phyloP scores from a whole-genome alignment of 2,888 invertebrate species.

The Ectobius pallidus region DNA sequence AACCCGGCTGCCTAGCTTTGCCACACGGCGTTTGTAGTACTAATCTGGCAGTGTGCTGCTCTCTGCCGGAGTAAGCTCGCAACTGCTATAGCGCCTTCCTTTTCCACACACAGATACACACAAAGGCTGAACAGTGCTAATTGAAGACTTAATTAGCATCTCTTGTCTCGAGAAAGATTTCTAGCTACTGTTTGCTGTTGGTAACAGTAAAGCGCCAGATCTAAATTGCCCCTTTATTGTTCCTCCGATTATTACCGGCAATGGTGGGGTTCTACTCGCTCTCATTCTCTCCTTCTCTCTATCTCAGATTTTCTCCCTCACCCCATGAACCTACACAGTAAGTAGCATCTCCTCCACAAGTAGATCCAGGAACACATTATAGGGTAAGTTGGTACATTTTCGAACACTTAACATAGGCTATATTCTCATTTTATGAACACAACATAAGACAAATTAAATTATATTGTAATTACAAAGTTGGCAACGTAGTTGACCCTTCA shows the following conservation, averaged over 20 bases:
- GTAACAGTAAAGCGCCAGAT: conserved; percentile 30
- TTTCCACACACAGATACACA: conserved; percentile 9
- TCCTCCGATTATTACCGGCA: conserved; percentile 37
- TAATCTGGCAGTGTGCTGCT: conserved; percentile 35
- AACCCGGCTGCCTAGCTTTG: neutral
- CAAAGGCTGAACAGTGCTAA: conserved; percentile 36
- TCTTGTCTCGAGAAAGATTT: conserved; percentile 21
- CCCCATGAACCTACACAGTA: neutral
- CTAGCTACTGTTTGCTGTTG: neutral
- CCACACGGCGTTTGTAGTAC: conserved; percentile 33
- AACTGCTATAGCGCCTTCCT: conserved; percentile 36
- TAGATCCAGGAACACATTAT: conserved; percentile 14
- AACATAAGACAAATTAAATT: too few species aligned
- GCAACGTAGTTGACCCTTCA: too few species aligned
- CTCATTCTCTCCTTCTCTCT: neutral
- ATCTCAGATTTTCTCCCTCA: neutral
- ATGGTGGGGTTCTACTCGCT: neutral
- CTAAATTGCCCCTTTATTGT: conserved; percentile 44
- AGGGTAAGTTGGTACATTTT: too few species aligned
- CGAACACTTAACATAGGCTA: too few species aligned
- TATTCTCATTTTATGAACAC: too few species aligned
- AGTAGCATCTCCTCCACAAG: neutral
- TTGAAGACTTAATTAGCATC: conserved; percentile 45
- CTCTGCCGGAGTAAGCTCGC: conserved; percentile 22
- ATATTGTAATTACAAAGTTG: too few species aligned